Evolutionary conservation across 2,888 invertebrate species (phyloP).

Genomic region (Caenorhabditis sp.): DNA sequence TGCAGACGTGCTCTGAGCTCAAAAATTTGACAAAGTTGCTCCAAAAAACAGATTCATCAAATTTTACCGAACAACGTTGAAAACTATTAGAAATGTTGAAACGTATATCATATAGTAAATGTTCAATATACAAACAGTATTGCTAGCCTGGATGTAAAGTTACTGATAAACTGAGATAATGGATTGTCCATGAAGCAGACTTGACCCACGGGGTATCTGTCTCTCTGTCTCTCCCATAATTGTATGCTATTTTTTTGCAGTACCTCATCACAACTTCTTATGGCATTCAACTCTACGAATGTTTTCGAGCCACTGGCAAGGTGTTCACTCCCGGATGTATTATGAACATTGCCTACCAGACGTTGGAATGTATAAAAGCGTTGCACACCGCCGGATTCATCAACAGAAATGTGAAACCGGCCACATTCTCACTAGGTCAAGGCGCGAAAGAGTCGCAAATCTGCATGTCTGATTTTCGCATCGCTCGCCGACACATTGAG

Average conservation of each 20-base stretch:
- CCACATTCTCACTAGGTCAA: slow-evolving; percentile 12
- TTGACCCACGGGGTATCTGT: too few species aligned
- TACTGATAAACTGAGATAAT: too few species aligned
- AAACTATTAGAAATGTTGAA: too few species aligned
- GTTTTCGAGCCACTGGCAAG: slow-evolving; percentile 12
- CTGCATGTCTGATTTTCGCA: slow-evolving; percentile 20
- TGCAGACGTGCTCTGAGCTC: too few species aligned
- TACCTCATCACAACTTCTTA: slow-evolving; percentile 10
- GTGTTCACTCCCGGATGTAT: slow-evolving; percentile 13
- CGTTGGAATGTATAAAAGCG: slow-evolving; percentile 18
- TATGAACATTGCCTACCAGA: slow-evolving; percentile 19
- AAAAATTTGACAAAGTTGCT: too few species aligned
- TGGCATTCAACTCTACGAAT: slow-evolving; percentile 16
- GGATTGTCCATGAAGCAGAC: too few species aligned
- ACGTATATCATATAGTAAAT: too few species aligned
- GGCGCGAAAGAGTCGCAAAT: slow-evolving; percentile 2
- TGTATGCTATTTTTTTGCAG: slow-evolving; percentile 16
- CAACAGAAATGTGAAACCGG: slow-evolving; percentile 33
- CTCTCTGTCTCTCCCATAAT: too few species aligned
- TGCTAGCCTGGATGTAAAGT: too few species aligned
- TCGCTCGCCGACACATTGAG: slow-evolving; percentile 19
- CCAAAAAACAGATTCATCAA: too few species aligned
- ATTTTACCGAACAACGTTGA: too few species aligned
- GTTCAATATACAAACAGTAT: too few species aligned
- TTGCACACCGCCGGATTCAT: slow-evolving; percentile 27